These are phyloP conservation scores for Phyto melanocephala DNA, from an alignment of 2,888 invertebrate genomes.

Conservation along the genomic window DNA sequence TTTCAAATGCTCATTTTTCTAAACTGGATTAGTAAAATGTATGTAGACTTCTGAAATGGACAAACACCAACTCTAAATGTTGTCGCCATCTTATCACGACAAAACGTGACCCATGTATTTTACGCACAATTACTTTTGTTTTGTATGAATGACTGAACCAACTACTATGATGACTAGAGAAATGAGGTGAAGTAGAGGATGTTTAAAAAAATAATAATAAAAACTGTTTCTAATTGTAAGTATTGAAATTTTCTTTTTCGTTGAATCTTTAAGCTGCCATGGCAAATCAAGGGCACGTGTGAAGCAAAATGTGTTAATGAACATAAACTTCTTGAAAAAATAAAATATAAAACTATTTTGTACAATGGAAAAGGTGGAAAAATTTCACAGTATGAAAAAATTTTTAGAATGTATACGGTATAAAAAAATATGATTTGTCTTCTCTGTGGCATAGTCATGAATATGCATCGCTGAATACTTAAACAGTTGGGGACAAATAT, in stretches of 20 bases:
- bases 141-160: constrained; percentile 17
- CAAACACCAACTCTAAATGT: background rate
- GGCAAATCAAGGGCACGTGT: constrained; percentile 53
- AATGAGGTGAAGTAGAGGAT: background rate
- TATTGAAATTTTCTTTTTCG: background rate
- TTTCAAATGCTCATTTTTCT: background rate
- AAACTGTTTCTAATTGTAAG: constrained; percentile 36
- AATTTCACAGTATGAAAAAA: no score
- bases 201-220: background rate
- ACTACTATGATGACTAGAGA: background rate
- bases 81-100: constrained; percentile 14
- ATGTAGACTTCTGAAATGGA: background rate
- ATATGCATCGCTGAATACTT: background rate
- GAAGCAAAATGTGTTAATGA: background rate
- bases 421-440: background rate
- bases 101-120: constrained; percentile 58
- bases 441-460: constrained; percentile 1
- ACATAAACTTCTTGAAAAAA: background rate
- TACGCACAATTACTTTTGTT: constrained; percentile 57
- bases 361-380: no score
- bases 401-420: no score
- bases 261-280: constrained; percentile 38
- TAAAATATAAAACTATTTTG: no score
- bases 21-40: constrained; percentile 9
- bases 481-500: background rate